phyloP scores from a whole-genome alignment of 2,113 vertebrate species.

The Protobothrops flavoviridis region DNA sequence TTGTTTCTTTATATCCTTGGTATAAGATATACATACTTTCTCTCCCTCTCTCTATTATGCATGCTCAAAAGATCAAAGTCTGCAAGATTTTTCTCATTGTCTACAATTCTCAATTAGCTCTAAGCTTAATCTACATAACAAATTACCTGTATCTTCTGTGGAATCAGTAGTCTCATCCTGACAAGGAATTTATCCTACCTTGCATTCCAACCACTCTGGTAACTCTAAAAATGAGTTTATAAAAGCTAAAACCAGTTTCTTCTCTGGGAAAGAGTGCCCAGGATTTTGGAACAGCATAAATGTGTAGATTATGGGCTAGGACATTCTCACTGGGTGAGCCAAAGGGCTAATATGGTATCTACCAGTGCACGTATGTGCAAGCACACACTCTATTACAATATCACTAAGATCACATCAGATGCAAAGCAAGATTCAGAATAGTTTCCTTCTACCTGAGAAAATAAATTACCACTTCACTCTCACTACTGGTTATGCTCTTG shows the following conservation, averaged over 20 bases:
- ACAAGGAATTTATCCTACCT: not conserved
- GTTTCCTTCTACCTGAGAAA: not conserved
- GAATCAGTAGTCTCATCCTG: not conserved
- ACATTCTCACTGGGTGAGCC: not conserved
- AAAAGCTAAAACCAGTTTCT: not conserved
- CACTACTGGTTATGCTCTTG: not conserved
- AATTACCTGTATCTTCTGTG: not conserved
- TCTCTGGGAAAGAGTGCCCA: not conserved
- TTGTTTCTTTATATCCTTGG: not conserved
- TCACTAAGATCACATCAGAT: not conserved
- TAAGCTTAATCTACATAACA: not conserved
- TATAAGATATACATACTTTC: not conserved
- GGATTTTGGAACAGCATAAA: not conserved
- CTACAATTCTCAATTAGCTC: not conserved
- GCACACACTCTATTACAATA: not conserved
- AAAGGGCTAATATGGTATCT: not conserved
- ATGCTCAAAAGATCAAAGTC: not conserved
- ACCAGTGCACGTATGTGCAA: not conserved
- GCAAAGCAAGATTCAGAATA: not conserved
- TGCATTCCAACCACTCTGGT: not conserved
- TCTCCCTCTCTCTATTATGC: not conserved
- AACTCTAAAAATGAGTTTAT: not conserved
- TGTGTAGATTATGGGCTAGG: not conserved
- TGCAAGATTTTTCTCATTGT: not conserved
- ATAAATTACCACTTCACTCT: not conserved